Base-by-base conservation (phyloP, 2,888 invertebrate species). In the Zeuzera pyrina region DNA sequence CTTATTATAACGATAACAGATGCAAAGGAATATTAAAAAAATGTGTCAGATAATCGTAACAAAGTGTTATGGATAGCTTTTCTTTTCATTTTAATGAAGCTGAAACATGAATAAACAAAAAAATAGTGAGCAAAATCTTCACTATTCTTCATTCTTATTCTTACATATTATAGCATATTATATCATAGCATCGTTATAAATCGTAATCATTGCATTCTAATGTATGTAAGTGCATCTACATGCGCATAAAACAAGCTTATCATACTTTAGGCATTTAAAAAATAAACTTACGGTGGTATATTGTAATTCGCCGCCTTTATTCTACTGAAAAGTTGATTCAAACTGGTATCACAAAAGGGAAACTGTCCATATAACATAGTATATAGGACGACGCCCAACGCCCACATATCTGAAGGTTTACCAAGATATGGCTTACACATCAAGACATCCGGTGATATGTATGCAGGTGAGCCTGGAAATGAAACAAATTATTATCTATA, bases 371-470 rank as follows among this genome's bases (percentile, higher is more conserved):
- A 92, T 7, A 92, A 69, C 91, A 92, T 91, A 0, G 92, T 92
- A 58, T 89, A 92, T 1, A 92, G 65, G 0, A 92, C 90, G 11
- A 92, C 91, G 0, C 92, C 93, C 2, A 92, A 58, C 0, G 92
- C 91, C 93, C 93, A 93, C 91, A 92, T 91, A 57, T 92, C 93
- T 1, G 91, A 90, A 0, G 92, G 92, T 60, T 92, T 92, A 48
- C 92, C 92, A 12, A 87, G 69, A 62, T 92, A 92, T 0, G 92
- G 91, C 56, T 90, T 89, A 45, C 91, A 91, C 70, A 88, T 86
- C 3, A 93, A 70, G 3, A 92, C 91, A 62, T 92, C 93, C 0
- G 93, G 92, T 1, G 91, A 91, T 46, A 92, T 92, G 61, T 92
- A 93, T 0, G 92, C 92, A 1, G 92, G 92, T 1, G 91, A 91